Evolutionary conservation across 2,113 vertebrate species (phyloP), one percentile per base, ranked within the genome.

Genomic region (Proteles cristata): DNA sequence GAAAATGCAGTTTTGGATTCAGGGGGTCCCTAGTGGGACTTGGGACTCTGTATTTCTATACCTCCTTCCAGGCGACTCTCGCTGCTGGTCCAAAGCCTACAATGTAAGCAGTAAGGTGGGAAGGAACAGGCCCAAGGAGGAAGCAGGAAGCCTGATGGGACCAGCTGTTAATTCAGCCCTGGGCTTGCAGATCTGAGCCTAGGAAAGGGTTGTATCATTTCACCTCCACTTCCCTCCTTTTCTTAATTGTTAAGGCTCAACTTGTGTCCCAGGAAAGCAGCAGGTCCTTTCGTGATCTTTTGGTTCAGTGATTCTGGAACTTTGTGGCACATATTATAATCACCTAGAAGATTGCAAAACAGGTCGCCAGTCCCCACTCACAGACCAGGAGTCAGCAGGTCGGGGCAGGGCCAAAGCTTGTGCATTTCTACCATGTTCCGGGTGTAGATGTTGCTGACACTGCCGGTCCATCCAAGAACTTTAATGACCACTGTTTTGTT

Each of bases 211-310:
- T 25, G 31, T 63, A 77, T 21, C 33, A 35, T 43, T 76, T 50
- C 4, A 4, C 11, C 26, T 33, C 15, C 14, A 6, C 4, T 1
- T 4, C 4, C 14, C 2, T 0, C 1, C 45, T 21, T 28, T 43
- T 61, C 73, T 69, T 17, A n/a, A n/a, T 81, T 28, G n/a, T 90
- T 11, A 73, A 28, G 23, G 45, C 21, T 84, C 68, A 87, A 2
- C 17, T 66, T 81, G 1, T 74, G 69, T 53, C 26, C 55, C 2
- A 0, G 50, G 55, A 53, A 87, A 65, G 66, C 45, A 25, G 12
- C 50, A 26, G 28, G 12, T 28, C 53, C 8, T 50, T 76, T 39
- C 25, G 21, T 55, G 58, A 48, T 53, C 17, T 85, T 68, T 68
- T 26, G 23, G 35, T 61, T 88, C 28, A 26, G 31, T 15, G 48